phyloP scores from a whole-genome alignment of 1,140 invertebrate genomes.

The Vanessa tameamea region DNA sequence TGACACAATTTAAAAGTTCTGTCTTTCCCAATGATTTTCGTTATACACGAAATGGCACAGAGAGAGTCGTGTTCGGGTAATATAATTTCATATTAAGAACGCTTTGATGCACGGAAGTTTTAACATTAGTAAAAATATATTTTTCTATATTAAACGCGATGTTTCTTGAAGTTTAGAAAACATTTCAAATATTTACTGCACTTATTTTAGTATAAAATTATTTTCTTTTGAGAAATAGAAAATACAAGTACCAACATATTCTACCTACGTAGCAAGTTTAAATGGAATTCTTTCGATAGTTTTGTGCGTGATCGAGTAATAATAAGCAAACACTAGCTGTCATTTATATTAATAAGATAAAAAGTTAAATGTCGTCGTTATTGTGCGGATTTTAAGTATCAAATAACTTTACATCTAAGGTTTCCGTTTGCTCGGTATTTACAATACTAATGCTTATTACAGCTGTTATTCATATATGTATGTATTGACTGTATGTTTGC shows the following conservation, averaged over 20 bases:
- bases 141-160: slow-evolving; percentile 10
- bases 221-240: no score
- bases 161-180: slow-evolving; percentile 1
- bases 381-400: slow-evolving; percentile 45
- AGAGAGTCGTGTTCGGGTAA: slow-evolving; percentile 13
- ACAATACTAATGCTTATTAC: slow-evolving; percentile 21
- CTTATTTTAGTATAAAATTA: no score
- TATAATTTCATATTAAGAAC: slow-evolving; percentile 38
- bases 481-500: no score
- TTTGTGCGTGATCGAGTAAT: no score
- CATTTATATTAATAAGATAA: slow-evolving; percentile 16
- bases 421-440: slow-evolving; percentile 27
- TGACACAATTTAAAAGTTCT: slow-evolving; percentile 17
- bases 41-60: slow-evolving; percentile 31
- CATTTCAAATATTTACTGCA: slow-evolving; percentile 1
- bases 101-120: slow-evolving; percentile 40
- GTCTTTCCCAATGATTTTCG: slow-evolving; percentile 35
- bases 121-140: slow-evolving; percentile 19
- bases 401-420: slow-evolving; percentile 40
- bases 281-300: no score
- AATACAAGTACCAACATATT: no score
- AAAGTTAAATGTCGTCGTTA: slow-evolving; percentile 40
- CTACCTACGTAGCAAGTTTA: no score
- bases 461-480: slow-evolving; percentile 14
- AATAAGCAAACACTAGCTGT: no score